These are phyloP conservation scores for Thamnophis elegans DNA, from an alignment of 2,797 vertebrate genomes.

Conservation along the genomic window DNA sequence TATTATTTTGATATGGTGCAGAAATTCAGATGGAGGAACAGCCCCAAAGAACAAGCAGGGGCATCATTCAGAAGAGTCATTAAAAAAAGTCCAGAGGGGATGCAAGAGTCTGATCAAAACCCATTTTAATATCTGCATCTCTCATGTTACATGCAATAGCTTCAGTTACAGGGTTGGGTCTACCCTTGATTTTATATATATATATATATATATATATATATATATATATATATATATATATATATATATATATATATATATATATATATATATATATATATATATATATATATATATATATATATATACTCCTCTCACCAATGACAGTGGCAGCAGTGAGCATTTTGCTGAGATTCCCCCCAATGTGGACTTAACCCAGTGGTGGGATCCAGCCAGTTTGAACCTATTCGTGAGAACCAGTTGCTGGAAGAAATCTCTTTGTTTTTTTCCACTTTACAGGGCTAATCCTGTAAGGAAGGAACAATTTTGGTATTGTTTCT, in stretches of 20 bases:
- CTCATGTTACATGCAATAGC: background rate
- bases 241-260: background rate
- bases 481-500: too few relatives aligned
- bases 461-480: too few relatives aligned
- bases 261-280: background rate
- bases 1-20: background rate
- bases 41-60: background rate
- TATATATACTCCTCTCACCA: background rate
- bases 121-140: background rate
- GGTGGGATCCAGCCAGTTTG: too few relatives aligned
- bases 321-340: background rate
- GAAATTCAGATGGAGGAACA: background rate
- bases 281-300: background rate
- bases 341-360: background rate
- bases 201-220: background rate
- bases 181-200: background rate
- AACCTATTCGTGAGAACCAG: too few relatives aligned
- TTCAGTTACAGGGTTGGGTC: background rate
- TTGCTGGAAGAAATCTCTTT: too few relatives aligned
- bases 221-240: background rate
- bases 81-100: background rate
- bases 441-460: too few relatives aligned
- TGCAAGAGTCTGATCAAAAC: background rate
- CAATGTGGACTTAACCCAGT: background rate
- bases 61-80: background rate